These are phyloP conservation scores for Hylaea fasciaria DNA, from an alignment of 2,888 invertebrate genomes.

Conservation along the genomic window DNA sequence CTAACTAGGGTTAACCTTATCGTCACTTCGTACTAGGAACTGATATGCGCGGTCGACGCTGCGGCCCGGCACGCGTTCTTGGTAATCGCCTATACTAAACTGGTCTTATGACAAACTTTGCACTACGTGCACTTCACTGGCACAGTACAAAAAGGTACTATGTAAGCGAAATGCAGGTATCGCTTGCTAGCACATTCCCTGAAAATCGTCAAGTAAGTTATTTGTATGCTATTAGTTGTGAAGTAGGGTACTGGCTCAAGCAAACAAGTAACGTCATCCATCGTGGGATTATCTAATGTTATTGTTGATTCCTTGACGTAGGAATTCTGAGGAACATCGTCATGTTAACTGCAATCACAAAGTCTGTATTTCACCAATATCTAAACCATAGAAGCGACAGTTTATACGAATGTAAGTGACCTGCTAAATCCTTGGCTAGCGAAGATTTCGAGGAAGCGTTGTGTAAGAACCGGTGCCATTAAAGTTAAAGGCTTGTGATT, in stretches of 20 bases:
- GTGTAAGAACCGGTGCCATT: constrained; percentile 5
- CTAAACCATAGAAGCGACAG: no score
- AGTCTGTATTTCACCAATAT: no score
- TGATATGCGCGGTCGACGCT: constrained; percentile 17
- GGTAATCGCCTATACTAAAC: constrained; percentile 14
- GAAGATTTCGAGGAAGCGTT: constrained; percentile 1
- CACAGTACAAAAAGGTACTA: constrained; percentile 15
- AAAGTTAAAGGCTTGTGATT: neutral
- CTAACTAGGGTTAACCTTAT: neutral
- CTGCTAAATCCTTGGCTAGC: neutral
- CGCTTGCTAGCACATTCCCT: constrained; percentile 15
- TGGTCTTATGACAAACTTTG: constrained; percentile 17
- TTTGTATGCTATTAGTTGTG: neutral
- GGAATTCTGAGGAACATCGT: constrained; percentile 17
- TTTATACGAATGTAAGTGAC: no score
- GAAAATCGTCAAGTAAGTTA: constrained; percentile 10
- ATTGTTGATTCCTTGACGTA: constrained; percentile 32
- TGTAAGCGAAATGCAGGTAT: constrained; percentile 26
- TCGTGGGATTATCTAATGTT: constrained; percentile 18
- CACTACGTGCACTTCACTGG: constrained; percentile 11
- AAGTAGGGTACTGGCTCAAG: neutral
- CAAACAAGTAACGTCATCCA: constrained; percentile 20
- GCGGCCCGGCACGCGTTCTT: constrained; percentile 22
- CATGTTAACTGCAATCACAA: constrained; percentile 3
- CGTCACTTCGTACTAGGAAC: neutral